A percentile compares a stretch with the other conserved stretches of the same genome.
These are phyloP conservation scores for Microvelia longipes DNA, from an alignment of 1,140 invertebrate species.

Conservation along the genomic window DNA sequence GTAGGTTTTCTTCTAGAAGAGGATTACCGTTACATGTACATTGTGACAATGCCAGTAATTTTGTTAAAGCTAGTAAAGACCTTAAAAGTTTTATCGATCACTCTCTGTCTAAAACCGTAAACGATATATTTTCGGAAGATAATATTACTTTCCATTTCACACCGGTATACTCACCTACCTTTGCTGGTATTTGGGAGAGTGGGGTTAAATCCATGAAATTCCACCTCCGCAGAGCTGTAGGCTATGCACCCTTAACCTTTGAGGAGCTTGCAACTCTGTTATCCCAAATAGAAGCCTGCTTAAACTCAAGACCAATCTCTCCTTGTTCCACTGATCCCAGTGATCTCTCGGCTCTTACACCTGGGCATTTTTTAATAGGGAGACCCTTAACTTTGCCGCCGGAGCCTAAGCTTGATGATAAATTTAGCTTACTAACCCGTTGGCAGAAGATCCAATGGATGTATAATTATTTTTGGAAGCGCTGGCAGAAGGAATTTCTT, in stretches of 20 bases:
- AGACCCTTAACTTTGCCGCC: neutral
- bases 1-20: neutral
- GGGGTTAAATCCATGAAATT: neutral
- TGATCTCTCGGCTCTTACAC: neutral
- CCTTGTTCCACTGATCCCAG: neutral
- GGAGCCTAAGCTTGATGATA: neutral
- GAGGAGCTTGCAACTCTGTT: neutral
- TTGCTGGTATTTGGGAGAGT: neutral
- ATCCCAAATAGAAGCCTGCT: neutral
- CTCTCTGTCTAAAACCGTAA: neutral
- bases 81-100: neutral
- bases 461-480: neutral
- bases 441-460: neutral
- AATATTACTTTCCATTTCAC: neutral
- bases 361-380: neutral
- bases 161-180: neutral
- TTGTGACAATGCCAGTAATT: neutral
- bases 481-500: neutral
- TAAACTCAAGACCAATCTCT: neutral
- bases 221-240: neutral
- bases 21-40: neutral
- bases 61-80: neutral
- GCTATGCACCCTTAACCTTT: neutral
- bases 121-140: neutral
- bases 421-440: neutral